Percentiles rank a stretch among this genome's conserved stretches.
phyloP scores from a whole-genome alignment of 2,113 vertebrate genomes.

The Dromiciops gliroides region DNA sequence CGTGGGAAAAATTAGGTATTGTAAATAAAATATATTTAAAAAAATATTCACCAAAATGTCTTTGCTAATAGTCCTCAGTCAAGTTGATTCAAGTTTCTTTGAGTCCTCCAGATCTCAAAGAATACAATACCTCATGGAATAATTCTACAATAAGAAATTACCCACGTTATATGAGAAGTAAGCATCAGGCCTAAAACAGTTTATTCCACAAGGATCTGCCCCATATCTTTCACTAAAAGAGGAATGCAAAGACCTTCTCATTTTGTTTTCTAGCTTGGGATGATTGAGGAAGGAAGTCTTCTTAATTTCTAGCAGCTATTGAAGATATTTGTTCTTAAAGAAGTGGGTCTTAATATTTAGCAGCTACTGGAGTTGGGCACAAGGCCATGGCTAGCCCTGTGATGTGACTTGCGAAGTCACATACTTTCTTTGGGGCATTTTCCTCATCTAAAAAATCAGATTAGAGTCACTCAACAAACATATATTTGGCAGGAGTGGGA shows the following conservation, averaged over 20 bases:
- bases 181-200: neutral
- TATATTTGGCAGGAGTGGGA: neutral
- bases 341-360: neutral
- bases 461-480: neutral
- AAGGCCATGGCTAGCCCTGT: neutral
- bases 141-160: neutral
- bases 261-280: neutral
- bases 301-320: neutral
- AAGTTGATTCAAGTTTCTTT: neutral
- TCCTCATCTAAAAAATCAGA: neutral
- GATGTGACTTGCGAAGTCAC: neutral
- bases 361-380: neutral
- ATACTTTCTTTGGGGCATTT: neutral
- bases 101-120: neutral
- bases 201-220: neutral
- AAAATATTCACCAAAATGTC: neutral
- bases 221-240: neutral
- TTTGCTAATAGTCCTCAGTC: neutral
- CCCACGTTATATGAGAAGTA: neutral
- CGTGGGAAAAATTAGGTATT: neutral
- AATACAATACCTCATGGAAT: neutral
- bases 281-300: neutral
- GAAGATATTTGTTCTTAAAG: neutral
- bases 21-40: neutral
- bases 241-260: neutral